These are phyloP conservation scores for Barypeithes pellucidus DNA, from an alignment of 2,888 invertebrate genomes.

Conservation along the genomic window DNA sequence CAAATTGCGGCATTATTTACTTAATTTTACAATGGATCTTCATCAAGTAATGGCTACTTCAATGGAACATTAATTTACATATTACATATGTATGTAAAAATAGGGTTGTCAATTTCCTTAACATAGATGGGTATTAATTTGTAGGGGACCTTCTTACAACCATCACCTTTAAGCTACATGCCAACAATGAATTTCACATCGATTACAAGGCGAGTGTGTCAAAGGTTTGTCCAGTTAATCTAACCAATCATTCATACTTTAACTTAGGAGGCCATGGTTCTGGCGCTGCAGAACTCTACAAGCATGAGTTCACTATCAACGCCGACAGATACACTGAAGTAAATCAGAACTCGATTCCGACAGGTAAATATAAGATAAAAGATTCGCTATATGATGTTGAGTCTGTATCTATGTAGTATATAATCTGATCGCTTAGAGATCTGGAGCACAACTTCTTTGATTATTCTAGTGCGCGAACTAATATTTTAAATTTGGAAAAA, in stretches of 20 bases:
- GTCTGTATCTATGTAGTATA: too few relatives aligned
- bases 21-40: too few relatives aligned
- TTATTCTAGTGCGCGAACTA: too few relatives aligned
- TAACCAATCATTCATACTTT: slow-evolving; percentile 93
- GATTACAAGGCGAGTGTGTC: slow-evolving; percentile 84
- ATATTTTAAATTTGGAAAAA: too few relatives aligned
- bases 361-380: slow-evolving; percentile 72
- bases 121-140: slow-evolving; percentile 13
- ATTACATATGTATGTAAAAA: too few relatives aligned
- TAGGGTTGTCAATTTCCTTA: too few relatives aligned
- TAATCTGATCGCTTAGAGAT: too few relatives aligned
- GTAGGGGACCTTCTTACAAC: slow-evolving; percentile 79
- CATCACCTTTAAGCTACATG: slow-evolving; percentile 80
- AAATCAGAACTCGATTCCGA: slow-evolving; percentile 81
- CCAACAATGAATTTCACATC: slow-evolving; percentile 83
- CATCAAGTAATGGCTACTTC: too few relatives aligned
- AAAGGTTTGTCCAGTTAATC: slow-evolving; percentile 87
- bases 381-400: too few relatives aligned
- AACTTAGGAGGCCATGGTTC: slow-evolving; percentile 92
- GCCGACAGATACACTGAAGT: slow-evolving; percentile 84
- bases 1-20: too few relatives aligned
- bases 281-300: slow-evolving; percentile 77
- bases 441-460: too few relatives aligned
- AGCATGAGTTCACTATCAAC: slow-evolving; percentile 82
- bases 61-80: too few relatives aligned